Evolutionary conservation across 2,888 invertebrate species (phyloP).

Genomic region (Oasisia sp.): DNA sequence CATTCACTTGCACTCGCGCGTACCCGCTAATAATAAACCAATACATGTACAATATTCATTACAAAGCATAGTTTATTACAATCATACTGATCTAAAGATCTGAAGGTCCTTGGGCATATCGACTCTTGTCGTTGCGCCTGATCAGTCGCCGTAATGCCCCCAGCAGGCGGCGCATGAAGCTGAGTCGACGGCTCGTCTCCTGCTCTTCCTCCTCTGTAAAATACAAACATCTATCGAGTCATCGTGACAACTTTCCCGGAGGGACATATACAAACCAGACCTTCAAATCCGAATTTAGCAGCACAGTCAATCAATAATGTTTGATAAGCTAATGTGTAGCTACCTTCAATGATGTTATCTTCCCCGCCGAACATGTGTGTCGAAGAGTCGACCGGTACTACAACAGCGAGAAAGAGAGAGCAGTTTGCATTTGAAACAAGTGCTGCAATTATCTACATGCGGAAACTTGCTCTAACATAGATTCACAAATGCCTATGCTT

Average conservation of each 20-base stretch:
- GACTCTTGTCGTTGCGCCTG: not conserved
- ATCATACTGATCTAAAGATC: not conserved
- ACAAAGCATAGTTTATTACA: not conserved
- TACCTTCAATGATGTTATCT: no score
- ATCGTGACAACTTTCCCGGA: not conserved
- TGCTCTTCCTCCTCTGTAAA: not conserved
- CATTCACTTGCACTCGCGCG: no score
- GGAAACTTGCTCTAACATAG: no score
- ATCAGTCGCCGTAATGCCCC: not conserved
- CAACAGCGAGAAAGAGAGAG: no score
- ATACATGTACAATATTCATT: not conserved
- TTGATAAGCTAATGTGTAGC: no score
- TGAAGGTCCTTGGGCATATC: not conserved
- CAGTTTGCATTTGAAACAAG: not conserved
- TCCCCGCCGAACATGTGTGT: no score
- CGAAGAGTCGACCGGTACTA: no score
- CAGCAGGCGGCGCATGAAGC: not conserved
- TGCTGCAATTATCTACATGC: not conserved
- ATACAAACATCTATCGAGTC: not conserved
- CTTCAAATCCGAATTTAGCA: not conserved
- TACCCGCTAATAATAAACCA: no score
- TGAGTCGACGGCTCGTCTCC: not conserved
- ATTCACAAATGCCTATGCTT: no score
- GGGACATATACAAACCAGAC: no score
- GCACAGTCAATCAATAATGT: not conserved